These are phyloP conservation scores for Polymixis flavicincta DNA, from an alignment of 2,888 invertebrate species.

Conservation along the genomic window DNA sequence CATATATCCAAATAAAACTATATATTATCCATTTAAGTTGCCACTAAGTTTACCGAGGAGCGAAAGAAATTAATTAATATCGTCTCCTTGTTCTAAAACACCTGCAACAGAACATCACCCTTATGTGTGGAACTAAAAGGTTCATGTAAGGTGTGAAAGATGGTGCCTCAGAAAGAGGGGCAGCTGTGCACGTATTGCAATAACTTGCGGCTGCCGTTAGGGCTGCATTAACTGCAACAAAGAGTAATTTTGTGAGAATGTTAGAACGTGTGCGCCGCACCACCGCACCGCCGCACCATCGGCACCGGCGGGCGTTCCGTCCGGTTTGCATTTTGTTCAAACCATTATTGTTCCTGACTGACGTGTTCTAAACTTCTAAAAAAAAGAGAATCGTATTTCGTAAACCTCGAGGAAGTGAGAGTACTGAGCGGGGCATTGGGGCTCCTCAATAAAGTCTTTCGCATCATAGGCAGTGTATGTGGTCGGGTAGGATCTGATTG, in stretches of 20 bases:
- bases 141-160: slow-evolving; percentile 19
- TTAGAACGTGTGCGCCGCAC: slow-evolving; percentile 7
- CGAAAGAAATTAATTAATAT: slow-evolving; percentile 65
- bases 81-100: slow-evolving; percentile 30
- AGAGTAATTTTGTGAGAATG: slow-evolving; percentile 32
- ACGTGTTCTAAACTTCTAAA: background rate
- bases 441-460: background rate
- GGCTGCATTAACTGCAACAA: slow-evolving; percentile 48
- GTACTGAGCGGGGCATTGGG: too few species aligned
- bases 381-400: background rate
- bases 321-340: background rate
- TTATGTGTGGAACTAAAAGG: slow-evolving; percentile 39
- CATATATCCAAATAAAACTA: slow-evolving; percentile 64
- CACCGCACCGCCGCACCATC: too few species aligned
- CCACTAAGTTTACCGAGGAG: slow-evolving; percentile 43
- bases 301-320: too few species aligned
- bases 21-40: slow-evolving; percentile 71
- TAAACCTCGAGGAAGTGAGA: background rate
- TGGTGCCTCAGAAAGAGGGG: slow-evolving; percentile 13
- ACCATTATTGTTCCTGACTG: slow-evolving; percentile 15
- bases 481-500: background rate
- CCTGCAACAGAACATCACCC: slow-evolving; percentile 29
- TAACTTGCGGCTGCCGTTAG: slow-evolving; percentile 39
- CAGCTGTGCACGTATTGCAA: slow-evolving; percentile 46
- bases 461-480: background rate